phyloP scores from a whole-genome alignment of 1,140 invertebrate genomes.

The Cydia pomonella region DNA sequence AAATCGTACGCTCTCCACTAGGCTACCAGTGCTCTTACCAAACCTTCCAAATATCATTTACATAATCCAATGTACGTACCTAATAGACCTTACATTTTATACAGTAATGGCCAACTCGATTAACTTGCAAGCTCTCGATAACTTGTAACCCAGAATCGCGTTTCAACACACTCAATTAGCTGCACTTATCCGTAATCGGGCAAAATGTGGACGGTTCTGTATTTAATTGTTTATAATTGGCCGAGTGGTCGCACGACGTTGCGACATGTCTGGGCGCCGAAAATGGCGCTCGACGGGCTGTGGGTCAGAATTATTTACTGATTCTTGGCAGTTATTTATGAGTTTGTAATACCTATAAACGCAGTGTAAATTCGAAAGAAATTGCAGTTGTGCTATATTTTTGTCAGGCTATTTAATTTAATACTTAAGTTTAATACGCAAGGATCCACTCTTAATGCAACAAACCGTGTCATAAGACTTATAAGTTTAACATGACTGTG shows the following conservation, averaged over 20 bases:
- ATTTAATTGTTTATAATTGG: slow-evolving; percentile 41
- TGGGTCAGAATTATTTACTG: not conserved
- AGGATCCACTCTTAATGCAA: too few species aligned
- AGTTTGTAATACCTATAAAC: not conserved
- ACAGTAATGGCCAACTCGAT: too few species aligned
- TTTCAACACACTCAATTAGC: not conserved
- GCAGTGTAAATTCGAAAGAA: not conserved
- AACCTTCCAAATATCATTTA: too few species aligned
- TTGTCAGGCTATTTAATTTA: too few species aligned
- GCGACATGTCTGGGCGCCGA: not conserved
- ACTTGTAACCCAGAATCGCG: not conserved
- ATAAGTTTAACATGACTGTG: too few species aligned
- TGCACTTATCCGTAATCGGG: slow-evolving; percentile 24
- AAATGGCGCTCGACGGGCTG: not conserved
- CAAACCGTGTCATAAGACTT: too few species aligned
- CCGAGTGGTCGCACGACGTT: not conserved
- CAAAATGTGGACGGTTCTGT: slow-evolving; percentile 43
- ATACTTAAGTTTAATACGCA: too few species aligned
- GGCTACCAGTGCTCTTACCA: too few species aligned
- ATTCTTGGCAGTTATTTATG: not conserved
- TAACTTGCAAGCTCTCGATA: not conserved
- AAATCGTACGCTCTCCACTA: too few species aligned
- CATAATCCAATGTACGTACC: too few species aligned
- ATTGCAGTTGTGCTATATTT: too few species aligned
- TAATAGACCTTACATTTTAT: too few species aligned